These are phyloP conservation scores for Dasyornis broadbenti DNA, from an alignment of 2,113 vertebrate genomes.

Conservation along the genomic window DNA sequence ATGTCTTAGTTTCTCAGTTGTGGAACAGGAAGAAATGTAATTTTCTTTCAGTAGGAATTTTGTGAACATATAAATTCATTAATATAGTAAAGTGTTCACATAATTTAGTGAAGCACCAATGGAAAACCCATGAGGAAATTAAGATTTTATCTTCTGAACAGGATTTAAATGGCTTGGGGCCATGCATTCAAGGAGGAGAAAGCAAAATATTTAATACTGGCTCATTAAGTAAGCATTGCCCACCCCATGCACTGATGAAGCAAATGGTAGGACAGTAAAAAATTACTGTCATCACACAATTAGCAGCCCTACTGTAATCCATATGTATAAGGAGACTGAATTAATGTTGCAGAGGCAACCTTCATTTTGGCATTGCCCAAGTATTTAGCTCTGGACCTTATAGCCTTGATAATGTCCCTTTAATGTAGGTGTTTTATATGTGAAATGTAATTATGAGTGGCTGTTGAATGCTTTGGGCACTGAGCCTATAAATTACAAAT, in stretches of 20 bases:
- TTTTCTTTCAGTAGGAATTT: neutral
- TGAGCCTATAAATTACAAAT: slow-evolving; percentile 1
- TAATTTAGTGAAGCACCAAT: neutral
- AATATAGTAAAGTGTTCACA: neutral
- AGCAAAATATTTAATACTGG: slow-evolving; percentile 17
- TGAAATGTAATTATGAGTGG: neutral
- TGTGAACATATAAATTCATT: neutral
- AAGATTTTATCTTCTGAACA: neutral
- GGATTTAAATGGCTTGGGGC: neutral
- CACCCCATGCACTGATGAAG: neutral
- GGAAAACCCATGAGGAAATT: neutral
- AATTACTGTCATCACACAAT: neutral
- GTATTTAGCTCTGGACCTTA: neutral
- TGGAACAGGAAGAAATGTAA: neutral
- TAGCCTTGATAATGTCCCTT: neutral
- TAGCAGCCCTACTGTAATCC: neutral
- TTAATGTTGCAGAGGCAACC: neutral
- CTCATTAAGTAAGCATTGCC: slow-evolving; percentile 1
- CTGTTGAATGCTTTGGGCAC: neutral
- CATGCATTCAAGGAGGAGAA: slow-evolving; percentile 1
- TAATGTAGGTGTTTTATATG: neutral
- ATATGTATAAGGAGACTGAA: neutral
- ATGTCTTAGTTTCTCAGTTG: neutral
- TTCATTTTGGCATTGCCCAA: neutral
- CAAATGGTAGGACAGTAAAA: slow-evolving; percentile 1